Percentiles rank a stretch among this genome's conserved stretches.
phyloP scores from a whole-genome alignment of 2,888 invertebrate genomes.

The Listrodromus nycthemerus region DNA sequence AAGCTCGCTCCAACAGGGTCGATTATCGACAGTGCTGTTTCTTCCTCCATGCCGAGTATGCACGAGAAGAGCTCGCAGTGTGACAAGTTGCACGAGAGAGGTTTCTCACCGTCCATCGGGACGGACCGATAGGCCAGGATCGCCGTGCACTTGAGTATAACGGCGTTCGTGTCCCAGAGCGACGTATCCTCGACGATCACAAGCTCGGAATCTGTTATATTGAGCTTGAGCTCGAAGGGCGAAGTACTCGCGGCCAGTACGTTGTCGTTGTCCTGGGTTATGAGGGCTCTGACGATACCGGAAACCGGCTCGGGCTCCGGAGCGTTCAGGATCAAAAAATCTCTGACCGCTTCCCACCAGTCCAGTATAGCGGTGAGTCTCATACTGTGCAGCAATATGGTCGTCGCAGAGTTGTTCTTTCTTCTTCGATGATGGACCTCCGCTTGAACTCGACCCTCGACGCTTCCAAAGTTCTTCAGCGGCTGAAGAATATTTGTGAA shows the following conservation, averaged over 20 bases:
- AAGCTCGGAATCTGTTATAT: conserved; percentile 97
- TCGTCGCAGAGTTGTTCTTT: conserved; percentile 90
- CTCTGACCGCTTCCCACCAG: conserved; percentile 94
- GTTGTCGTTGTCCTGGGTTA: conserved; percentile 69
- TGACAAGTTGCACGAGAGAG: conserved; percentile 94
- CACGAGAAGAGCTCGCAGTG: conserved; percentile 97
- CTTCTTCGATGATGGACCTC: conserved; percentile 91
- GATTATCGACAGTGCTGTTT: conserved; percentile 97
- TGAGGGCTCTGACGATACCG: conserved; percentile 63
- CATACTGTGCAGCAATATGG: conserved; percentile 97
- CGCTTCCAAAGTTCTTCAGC: conserved; percentile 85
- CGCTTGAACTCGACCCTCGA: conserved; percentile 88
- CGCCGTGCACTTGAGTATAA: conserved; percentile 96
- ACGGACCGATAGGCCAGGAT: conserved; percentile 92
- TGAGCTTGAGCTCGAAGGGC: conserved; percentile 94
- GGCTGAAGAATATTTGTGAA: conserved; percentile 96
- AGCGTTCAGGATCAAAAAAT: conserved; percentile 89
- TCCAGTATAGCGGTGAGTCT: conserved; percentile 96
- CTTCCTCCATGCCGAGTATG: conserved; percentile 95
- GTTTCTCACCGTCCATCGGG: conserved; percentile 88
- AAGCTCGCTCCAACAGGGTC: conserved; percentile 95
- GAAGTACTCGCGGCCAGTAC: conserved; percentile 72
- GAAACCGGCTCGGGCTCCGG: conserved; percentile 79
- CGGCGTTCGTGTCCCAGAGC: conserved; percentile 95
- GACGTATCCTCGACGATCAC: conserved; percentile 97